Conservation (phyloP, 2,113 vertebrate genomes). For the Larimichthys crocea region DNA sequence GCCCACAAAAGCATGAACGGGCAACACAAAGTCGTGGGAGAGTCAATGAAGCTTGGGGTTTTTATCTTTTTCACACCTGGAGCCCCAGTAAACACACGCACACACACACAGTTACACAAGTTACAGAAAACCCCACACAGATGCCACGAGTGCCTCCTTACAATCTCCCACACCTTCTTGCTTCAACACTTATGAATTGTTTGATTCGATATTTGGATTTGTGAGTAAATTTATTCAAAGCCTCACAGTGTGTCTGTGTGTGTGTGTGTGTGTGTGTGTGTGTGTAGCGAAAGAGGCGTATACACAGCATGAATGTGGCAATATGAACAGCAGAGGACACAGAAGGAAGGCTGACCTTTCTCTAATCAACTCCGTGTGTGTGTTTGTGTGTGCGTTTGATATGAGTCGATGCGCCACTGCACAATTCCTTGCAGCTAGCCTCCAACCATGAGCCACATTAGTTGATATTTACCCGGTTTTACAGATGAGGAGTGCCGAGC, state of each 20-base stretch:
- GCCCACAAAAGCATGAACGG: conserved; percentile 1
- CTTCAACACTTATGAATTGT: conserved; percentile 16
- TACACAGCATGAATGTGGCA: conserved; percentile 4
- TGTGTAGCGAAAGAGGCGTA: background rate
- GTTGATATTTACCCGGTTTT: conserved; percentile 60
- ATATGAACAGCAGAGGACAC: conserved; percentile 37
- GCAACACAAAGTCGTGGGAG: conserved; percentile 3
- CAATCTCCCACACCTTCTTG: conserved; percentile 20
- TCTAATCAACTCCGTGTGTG: conserved; percentile 47
- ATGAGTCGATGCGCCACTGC: conserved; percentile 27
- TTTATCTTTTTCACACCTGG: conserved; percentile 24
- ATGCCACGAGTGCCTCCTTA: background rate
- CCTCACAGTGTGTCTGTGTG: background rate
- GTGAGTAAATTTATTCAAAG: conserved; percentile 14
- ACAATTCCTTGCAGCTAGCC: conserved; percentile 20
- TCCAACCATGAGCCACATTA: conserved; percentile 34
- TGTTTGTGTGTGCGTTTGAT: conserved; percentile 13
- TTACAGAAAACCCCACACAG: background rate
- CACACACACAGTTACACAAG: background rate
- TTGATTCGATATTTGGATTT: conserved; percentile 41
- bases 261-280: background rate
- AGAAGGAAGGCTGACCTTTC: conserved; percentile 61
- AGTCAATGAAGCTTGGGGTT: conserved; percentile 29
- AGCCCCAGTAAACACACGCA: background rate
- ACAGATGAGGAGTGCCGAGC: conserved; percentile 43